phyloP scores from a whole-genome alignment of 2,113 vertebrate genomes.

The Donacobius atricapilla region DNA sequence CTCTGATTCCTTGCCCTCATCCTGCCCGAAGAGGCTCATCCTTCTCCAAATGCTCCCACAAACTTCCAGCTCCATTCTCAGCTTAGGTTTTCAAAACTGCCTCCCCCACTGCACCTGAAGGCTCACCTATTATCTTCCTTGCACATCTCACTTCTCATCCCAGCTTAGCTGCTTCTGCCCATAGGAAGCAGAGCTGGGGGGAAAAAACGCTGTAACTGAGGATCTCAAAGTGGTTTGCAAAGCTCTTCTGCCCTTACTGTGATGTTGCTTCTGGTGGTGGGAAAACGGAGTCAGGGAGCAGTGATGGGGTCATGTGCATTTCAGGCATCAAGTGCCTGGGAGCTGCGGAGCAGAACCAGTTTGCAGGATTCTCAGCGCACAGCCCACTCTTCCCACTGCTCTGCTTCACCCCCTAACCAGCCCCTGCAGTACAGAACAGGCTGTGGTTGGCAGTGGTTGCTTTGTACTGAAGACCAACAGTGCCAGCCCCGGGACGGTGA shows the following conservation, averaged over 20 bases:
- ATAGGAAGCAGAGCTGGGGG: background rate
- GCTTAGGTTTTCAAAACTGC: background rate
- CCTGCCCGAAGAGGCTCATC: background rate
- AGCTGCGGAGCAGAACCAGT: background rate
- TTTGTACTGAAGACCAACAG: background rate
- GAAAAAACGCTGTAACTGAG: background rate
- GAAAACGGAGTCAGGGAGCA: background rate
- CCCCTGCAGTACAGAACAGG: background rate
- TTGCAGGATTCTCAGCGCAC: background rate
- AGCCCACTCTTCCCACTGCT: background rate
- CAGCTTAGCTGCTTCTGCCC: background rate
- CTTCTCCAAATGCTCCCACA: background rate
- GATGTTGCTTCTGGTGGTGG: background rate
- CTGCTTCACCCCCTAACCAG: background rate
- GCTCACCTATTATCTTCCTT: background rate
- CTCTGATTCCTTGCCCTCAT: background rate
- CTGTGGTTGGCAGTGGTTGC: background rate
- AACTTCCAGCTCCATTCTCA: background rate
- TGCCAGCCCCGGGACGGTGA: background rate
- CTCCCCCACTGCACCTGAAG: background rate
- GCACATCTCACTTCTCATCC: background rate
- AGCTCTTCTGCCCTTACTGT: background rate
- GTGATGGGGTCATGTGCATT: rapidly evolving
- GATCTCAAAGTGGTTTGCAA: background rate
- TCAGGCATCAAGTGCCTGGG: background rate